Base-by-base conservation (phyloP, 2,888 invertebrate genomes). In the Callyntrura sp. region DNA sequence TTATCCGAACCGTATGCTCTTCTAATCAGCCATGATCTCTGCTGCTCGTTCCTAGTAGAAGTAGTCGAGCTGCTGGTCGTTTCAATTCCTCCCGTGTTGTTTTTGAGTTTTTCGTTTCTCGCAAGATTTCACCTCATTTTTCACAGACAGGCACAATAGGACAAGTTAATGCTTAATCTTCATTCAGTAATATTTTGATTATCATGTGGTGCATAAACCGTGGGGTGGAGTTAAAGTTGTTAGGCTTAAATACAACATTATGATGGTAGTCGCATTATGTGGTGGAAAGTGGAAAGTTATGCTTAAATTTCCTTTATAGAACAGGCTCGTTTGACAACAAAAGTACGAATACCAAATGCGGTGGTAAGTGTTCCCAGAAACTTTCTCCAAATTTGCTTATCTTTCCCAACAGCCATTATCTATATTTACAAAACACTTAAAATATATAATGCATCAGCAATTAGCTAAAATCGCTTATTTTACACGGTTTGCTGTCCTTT, bases 81-180 rank as follows among this genome's bases (percentile, higher is more conserved):
- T 35, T 35, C 35, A 35, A 35, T 65, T 79, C 70, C 28, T 65
- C 11, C 14, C 12, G 25, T 65, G 35, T 17, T 68, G 73, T 45
- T 68, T 28, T 28, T 68, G 43, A 68, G 43, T 43, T 68, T 68
- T 70, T 45, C 20, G 11, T 68, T 68, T 68, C 48, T 82, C 68
- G 8, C 11, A n/a, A 83, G 83, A 83, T 83, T 83, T 70, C 20
- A 55, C 17, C 35, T 55, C 68, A 83, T 83, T 68, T 83, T 83
- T 83, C 55, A 65, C 48, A 48, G 17, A 62, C 14, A n/a, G 0
- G 11, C 0, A 28, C 73, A 70, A 70, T 70, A 70, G 48, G 6
- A 25, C 65, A 11, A 0, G 43, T 25, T 23, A 62, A 76, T 23
- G 1, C 68, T 51, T 70, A 83, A 70, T 70, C 68, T 35, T 35